phyloP scores from a whole-genome alignment of 37 sponge, comb jelly and placozoan species.

The Spongia lamella region DNA sequence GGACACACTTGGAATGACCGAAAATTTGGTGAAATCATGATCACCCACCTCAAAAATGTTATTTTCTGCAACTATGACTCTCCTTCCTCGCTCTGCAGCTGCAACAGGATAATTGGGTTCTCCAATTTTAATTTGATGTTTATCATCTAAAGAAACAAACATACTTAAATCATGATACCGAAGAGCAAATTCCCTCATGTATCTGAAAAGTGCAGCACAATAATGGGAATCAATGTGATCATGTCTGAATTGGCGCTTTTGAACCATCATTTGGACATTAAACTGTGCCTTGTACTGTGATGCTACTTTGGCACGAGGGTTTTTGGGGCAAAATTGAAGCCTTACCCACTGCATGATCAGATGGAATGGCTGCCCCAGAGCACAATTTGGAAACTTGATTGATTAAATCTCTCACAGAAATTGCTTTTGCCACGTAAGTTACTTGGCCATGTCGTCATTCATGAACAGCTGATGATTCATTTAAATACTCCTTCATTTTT shows the following conservation, averaged over 20 bases:
- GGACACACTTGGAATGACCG: conserved; percentile 17
- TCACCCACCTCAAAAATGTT: conserved; percentile 25
- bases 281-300: conserved; percentile 10
- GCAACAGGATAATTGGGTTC: conserved; percentile 34
- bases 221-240: conserved; percentile 22
- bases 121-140: conserved; percentile 27
- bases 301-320: conserved; percentile 22
- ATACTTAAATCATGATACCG: neutral
- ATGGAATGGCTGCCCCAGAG: conserved; percentile 8
- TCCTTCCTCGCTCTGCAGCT: conserved; percentile 20
- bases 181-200: conserved; percentile 39
- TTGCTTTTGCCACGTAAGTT: conserved; percentile 37
- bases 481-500: conserved; percentile 5
- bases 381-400: conserved; percentile 24
- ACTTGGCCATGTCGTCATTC: conserved; percentile 21
- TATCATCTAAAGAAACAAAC: conserved; percentile 19
- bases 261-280: conserved; percentile 29
- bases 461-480: conserved; percentile 31
- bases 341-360: conserved; percentile 31
- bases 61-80: conserved; percentile 17
- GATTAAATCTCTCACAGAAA: conserved; percentile 31
- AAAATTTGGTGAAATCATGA: conserved; percentile 42
- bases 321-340: conserved; percentile 23
- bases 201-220: conserved; percentile 36
- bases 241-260: conserved; percentile 31